Evolutionary conservation across 2,797 vertebrate species (phyloP), one percentile per base, ranked within the genome.

Genomic region (Salmo trutta): DNA sequence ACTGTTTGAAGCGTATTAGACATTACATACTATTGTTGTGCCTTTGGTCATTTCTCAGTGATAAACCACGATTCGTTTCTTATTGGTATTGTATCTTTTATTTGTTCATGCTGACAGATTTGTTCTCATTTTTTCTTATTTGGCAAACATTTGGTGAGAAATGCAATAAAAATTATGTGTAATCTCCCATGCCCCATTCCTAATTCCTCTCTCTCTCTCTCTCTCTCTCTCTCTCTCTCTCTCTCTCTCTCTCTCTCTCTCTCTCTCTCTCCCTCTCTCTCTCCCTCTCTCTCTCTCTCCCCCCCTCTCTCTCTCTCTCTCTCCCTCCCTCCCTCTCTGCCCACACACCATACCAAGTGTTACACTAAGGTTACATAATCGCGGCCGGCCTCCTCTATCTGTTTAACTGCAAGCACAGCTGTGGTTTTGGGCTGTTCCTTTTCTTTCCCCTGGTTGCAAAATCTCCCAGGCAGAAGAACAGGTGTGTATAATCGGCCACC

Each of bases 401-500:
- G 94, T 94, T 95, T 21, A 95, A 95, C 95, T 94, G 94, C 91
- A 92, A 82, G 56, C 91, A 88, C 93, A 94, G 91, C 93, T 95
- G 95, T 94, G 95, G 95, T 95, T 95, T 94, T 93, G 88, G 91
- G 89, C 92, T 80, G 88, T 88, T 92, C 92, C 59, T 90, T 92
- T 94, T 88, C 90, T 80, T 59, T 73, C 64, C 75, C 71, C 54
- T 62, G 54, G 91, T 96, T 96, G 94, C 93, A 94, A 96, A 95
- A 95, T 91, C 92, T 93, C 91, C 21, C 74, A 88, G 90, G 88
- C 4, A 79, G 59, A 21, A 21, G 59, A 95, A 95, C 95, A 96
- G 95, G 95, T 96, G 95, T 96, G 93, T 95, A 94, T 95, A 90
- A 87, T 7, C 86, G 94, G 95, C 94, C 94, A 79, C 95, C 94